phyloP scores from a whole-genome alignment of 2,888 invertebrate species.

The Eurytoma californica region DNA sequence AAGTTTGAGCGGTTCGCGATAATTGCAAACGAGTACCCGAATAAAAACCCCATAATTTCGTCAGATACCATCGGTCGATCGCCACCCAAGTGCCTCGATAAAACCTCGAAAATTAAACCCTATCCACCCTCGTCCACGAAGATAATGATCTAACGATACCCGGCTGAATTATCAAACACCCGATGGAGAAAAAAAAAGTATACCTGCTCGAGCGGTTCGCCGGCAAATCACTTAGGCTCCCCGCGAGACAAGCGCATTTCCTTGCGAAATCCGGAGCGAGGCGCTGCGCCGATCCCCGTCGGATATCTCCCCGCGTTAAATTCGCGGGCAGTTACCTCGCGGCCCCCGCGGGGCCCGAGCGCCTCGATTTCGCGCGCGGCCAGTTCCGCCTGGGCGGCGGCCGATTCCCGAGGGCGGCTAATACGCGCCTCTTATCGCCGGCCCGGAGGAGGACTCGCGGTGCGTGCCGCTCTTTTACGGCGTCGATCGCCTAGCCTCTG shows the following conservation, averaged over 20 bases:
- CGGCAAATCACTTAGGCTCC: not conserved
- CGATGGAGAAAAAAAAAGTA: not conserved
- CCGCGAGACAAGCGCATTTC: conserved; percentile 31
- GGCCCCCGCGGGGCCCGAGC: conserved; percentile 20
- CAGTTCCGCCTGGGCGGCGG: not conserved
- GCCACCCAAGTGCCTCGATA: too few species aligned
- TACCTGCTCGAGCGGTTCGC: not conserved
- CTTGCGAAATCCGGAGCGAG: conserved; percentile 37
- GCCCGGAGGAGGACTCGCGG: not conserved
- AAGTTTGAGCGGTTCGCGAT: too few species aligned
- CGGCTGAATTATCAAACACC: too few species aligned
- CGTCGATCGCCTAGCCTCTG: not conserved
- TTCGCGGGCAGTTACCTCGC: not conserved
- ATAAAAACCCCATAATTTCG: too few species aligned
- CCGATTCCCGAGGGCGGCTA: conserved; percentile 14
- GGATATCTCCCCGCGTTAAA: conserved; percentile 16
- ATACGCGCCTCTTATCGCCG: not conserved
- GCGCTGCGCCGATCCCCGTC: conserved; percentile 17
- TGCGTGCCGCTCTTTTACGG: not conserved
- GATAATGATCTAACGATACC: too few species aligned
- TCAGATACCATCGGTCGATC: too few species aligned
- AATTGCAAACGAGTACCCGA: too few species aligned
- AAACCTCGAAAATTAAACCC: too few species aligned
- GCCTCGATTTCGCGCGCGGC: conserved; percentile 25
- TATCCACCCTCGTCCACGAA: too few species aligned